phyloP scores from a whole-genome alignment of 2,113 vertebrate genomes.

The Xiphophorus hellerii region DNA sequence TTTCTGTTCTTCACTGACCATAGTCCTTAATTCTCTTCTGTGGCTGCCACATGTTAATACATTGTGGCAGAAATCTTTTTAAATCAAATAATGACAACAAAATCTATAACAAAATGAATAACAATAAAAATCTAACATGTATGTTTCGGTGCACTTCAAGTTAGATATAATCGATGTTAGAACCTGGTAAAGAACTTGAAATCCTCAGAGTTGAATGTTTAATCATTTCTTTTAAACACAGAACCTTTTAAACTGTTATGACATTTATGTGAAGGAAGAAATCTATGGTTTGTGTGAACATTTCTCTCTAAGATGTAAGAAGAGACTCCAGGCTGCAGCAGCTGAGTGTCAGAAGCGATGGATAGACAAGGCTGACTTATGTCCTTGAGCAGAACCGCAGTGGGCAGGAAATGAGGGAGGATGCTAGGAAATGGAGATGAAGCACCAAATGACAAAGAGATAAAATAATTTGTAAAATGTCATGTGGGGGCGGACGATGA shows the following conservation, averaged over 20 bases:
- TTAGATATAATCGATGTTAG: not conserved
- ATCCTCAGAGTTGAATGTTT: not conserved
- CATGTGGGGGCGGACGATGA: conserved; percentile 53
- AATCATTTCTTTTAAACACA: conserved; percentile 6
- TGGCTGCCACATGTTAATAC: not conserved
- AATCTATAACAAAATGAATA: too few species aligned
- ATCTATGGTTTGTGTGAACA: conserved; percentile 22
- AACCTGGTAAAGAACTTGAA: not conserved
- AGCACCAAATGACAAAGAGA: conserved; percentile 67
- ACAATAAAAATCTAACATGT: not conserved
- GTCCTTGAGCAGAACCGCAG: conserved; percentile 95
- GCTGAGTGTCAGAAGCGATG: conserved; percentile 63
- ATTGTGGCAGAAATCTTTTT: not conserved
- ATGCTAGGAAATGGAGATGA: conserved; percentile 81
- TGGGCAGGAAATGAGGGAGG: conserved; percentile 73
- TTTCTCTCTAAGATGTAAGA: conserved; percentile 24
- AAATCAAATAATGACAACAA: too few species aligned
- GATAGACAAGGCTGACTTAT: conserved; percentile 87
- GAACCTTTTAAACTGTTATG: conserved; percentile 17
- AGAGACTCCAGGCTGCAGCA: conserved; percentile 43
- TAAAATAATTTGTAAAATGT: conserved; percentile 65
- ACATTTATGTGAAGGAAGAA: not conserved
- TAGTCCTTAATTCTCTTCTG: too few species aligned
- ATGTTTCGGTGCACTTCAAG: not conserved
- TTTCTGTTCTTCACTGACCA: too few species aligned